A percentile compares a stretch with the other conserved stretches of the same genome.
Evolutionary conservation across 92 coral and sea anemone species (phyloP).

Genomic region (Pocillopora grandis): DNA sequence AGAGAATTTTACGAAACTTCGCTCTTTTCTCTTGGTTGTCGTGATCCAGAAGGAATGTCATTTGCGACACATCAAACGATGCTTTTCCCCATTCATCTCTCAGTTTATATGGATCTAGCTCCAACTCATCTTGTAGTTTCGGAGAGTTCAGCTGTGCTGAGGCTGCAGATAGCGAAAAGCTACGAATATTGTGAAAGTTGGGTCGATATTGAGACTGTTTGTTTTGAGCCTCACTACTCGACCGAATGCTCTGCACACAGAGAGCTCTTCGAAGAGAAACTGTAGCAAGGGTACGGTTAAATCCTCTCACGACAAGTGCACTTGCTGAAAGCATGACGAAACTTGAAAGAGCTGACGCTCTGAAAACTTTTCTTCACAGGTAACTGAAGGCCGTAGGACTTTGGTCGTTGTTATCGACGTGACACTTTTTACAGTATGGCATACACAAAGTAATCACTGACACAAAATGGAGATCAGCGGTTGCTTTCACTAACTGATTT

Average conservation of each 20-base stretch:
- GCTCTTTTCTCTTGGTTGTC: slow-evolving; percentile 80
- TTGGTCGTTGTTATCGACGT: no score
- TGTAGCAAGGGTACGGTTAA: slow-evolving; percentile 10
- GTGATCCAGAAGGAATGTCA: slow-evolving; percentile 73
- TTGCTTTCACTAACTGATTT: no score
- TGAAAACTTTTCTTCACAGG: not conserved
- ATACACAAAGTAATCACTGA: no score
- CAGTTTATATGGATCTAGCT: slow-evolving; percentile 65
- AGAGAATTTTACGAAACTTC: slow-evolving; percentile 66
- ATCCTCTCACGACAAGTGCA: not conserved
- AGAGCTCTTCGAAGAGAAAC: not conserved
- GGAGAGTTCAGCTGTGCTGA: slow-evolving; percentile 51
- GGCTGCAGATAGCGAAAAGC: slow-evolving; percentile 38
- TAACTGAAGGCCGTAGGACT: no score
- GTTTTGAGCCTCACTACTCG: not conserved
- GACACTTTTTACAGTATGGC: no score
- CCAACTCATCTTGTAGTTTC: slow-evolving; percentile 77
- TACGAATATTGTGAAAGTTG: slow-evolving; percentile 11
- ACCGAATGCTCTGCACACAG: not conserved
- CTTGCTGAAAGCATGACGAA: slow-evolving; percentile 25
- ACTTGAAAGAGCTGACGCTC: not conserved
- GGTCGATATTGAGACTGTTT: slow-evolving; percentile 3
- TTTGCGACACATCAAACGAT: slow-evolving; percentile 63
- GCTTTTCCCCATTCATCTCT: slow-evolving; percentile 78
- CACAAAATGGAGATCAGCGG: no score